Evolutionary conservation across 2,113 vertebrate species (phyloP), one percentile per base, ranked within the genome.

Genomic region (Xiphias gladius): DNA sequence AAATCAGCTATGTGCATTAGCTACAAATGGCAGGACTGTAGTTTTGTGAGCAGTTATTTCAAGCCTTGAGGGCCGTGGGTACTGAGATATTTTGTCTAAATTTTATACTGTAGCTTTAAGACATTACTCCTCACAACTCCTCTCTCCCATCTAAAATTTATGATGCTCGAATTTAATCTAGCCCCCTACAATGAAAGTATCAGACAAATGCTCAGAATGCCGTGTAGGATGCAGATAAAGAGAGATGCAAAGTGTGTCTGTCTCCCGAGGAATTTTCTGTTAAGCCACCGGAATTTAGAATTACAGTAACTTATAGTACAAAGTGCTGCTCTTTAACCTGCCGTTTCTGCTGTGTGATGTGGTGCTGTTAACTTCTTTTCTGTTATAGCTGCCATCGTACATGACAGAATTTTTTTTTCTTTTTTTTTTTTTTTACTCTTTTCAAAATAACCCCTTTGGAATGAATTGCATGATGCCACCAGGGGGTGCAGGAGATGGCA

Each of bases 401-500:
- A 20, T 64, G 61, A 69, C 22, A 74, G 52, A 43, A 10, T 66
- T 13, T 12, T 22, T 46, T 80, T 68, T 62, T 37, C 43, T 76
- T 62, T 28, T 14, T 54, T 16, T 17, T 7, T 43, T 80, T 65
- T 62, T 32, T 61, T 64, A 9, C 30, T 16, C 30, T 58, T 67
- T 76, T n/a, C 64, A 58, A 75, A 80, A 73, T 8, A 77, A 48
- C 0, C 28, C 37, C 76, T 83, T 89, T 73, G 63, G 67, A 88
- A 81, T 76, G 63, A 87, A 67, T 80, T 71, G 71, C 65, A 55
- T n/a, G 43, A 66, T 83, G 76, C 84, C 87, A 89, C 74, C 48
- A 79, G 84, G 71, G 89, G 78, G 80, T 76, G 84, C 76, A 83
- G 84, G 71, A 86, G 70, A 80, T 58, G 19, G 55, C 71, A 52